phyloP scores from a whole-genome alignment of 1,140 invertebrate genomes.

The Hylaeus anthracinus region DNA sequence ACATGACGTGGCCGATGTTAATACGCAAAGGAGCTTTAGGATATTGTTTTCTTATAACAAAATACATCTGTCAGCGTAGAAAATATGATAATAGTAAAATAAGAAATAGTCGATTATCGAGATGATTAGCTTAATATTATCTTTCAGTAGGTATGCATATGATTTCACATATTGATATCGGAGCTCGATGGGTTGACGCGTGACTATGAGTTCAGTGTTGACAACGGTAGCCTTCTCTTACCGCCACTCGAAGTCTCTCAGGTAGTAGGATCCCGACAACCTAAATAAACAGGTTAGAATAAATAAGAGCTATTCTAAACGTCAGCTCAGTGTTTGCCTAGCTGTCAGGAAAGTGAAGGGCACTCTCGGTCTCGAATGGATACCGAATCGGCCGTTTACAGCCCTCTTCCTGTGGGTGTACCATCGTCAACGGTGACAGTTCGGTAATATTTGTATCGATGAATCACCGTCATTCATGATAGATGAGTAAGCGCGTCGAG shows the following conservation, averaged over 20 bases:
- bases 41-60: too few species aligned
- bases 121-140: constrained; percentile 19
- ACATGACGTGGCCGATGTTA: not conserved
- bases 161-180: constrained; percentile 36
- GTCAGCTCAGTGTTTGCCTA: constrained; percentile 74
- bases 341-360: constrained; percentile 72
- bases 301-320: constrained; percentile 78
- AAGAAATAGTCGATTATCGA: not conserved
- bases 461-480: not conserved
- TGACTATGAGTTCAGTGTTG: constrained; percentile 70
- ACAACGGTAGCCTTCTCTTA: constrained; percentile 66
- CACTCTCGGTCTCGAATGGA: constrained; percentile 66
- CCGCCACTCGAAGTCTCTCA: constrained; percentile 70
- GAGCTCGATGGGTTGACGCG: constrained; percentile 47
- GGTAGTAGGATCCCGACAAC: constrained; percentile 75
- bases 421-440: constrained; percentile 26
- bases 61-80: not conserved
- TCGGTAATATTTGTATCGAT: constrained; percentile 53
- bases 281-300: constrained; percentile 78
- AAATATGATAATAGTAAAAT: not conserved
- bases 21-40: too few species aligned
- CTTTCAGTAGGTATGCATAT: not conserved
- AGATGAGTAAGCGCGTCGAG: not conserved
- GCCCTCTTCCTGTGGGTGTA: constrained; percentile 44
- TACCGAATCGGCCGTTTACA: constrained; percentile 71